Conservation (phyloP, 2,797 vertebrate genomes). For the Mus minutoides region DNA sequence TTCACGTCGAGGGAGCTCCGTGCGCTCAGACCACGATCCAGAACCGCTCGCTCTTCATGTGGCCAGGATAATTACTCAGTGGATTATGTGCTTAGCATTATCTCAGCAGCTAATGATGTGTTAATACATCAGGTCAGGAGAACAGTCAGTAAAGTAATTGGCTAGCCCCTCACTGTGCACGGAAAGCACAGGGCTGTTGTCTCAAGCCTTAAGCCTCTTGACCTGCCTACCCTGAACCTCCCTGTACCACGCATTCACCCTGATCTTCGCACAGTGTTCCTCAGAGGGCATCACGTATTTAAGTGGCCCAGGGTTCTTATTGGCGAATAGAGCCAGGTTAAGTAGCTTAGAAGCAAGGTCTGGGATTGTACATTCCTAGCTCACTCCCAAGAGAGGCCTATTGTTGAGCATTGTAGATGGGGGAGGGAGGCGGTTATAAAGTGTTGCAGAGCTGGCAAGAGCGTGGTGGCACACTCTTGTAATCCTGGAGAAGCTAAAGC, state of each 20-base stretch:
- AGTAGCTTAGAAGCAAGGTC: not conserved
- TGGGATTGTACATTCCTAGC: not conserved
- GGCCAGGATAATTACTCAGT: not conserved
- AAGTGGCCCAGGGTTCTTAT: not conserved
- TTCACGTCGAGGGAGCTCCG: not conserved
- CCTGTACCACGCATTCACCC: not conserved
- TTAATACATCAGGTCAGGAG: constrained; percentile 4
- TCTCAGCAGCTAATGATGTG: constrained; percentile 27
- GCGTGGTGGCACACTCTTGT: not conserved
- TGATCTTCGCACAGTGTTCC: not conserved
- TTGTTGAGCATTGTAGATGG: not conserved
- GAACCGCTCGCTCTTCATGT: not conserved
- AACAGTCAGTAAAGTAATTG: not conserved
- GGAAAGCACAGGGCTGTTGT: not conserved
- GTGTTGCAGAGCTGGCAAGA: not conserved
- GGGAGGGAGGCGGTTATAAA: not conserved
- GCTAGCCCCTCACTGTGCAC: not conserved
- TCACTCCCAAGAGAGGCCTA: not conserved
- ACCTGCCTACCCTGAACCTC: not conserved
- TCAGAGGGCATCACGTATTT: not conserved
- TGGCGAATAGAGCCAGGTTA: not conserved
- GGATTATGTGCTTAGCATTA: constrained; percentile 17
- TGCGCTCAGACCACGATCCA: not conserved
- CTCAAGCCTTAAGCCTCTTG: not conserved
- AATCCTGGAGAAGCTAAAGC: not conserved